Conservation (phyloP, 2,797 vertebrate genomes). For the Mus minutoides region DNA sequence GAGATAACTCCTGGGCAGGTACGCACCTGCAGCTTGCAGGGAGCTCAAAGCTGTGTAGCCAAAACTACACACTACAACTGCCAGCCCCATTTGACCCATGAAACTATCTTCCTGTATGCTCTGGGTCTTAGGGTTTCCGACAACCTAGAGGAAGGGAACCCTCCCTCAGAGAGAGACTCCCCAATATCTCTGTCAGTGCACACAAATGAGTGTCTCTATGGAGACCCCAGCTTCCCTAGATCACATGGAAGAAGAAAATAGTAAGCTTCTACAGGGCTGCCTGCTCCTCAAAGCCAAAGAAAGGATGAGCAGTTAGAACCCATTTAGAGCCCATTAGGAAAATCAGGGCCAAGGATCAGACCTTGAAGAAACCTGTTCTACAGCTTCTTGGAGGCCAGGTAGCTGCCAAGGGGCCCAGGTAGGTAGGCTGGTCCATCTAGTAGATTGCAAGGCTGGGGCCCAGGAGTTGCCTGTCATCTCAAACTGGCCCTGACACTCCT, state of each 20-base stretch:
- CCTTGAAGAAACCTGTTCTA: neutral
- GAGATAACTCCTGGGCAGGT: neutral
- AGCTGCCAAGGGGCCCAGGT: neutral
- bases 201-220: neutral
- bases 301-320: neutral
- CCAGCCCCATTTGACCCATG: neutral
- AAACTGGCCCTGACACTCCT: neutral
- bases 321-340: neutral
- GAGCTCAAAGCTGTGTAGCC: neutral
- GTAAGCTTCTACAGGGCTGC: neutral
- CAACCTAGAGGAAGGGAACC: neutral
- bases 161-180: neutral
- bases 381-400: neutral
- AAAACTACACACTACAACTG: neutral
- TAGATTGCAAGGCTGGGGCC: neutral
- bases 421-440: neutral
- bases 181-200: neutral
- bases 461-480: neutral
- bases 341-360: neutral
- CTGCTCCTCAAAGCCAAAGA: neutral
- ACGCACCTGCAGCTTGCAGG: too few relatives aligned
- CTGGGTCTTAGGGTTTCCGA: neutral
- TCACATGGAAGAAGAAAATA: neutral
- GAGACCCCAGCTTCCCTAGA: neutral
- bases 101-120: neutral